Base-by-base conservation (phyloP, 2,113 vertebrate genomes). In the Raja brachyura region DNA sequence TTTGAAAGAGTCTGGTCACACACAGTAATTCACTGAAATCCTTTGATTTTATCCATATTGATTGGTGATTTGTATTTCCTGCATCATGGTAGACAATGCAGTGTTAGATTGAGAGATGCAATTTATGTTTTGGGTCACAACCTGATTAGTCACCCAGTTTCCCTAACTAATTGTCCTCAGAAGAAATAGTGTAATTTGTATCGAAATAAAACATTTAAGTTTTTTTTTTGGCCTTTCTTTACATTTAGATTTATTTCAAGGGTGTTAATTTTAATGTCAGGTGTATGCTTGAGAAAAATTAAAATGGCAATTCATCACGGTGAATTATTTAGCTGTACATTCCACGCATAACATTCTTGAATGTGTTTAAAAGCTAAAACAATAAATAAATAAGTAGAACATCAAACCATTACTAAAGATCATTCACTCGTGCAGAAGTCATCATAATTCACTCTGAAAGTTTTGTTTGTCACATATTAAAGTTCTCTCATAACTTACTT, bases 311-410 rank as follows among this genome's bases (percentile, higher is more conserved):
- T 85, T 85, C 79, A 85, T 85, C 54, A 56, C 79, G 31, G 54
- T 85, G 39, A 85, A 85, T 85, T 85, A 85, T 56, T 85, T 85
- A 77, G 75, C 75, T 14, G 75, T 77, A 77, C n/a, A 85, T 85
- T 85, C 79, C 20, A 56, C 79, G 56, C 39, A 20, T 54, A 56
- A 56, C 31, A 20, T 56, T 59, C 79, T 56, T 28, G 79, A 83
- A 56, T 54, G 48, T 56, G 54, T 25, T 85, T 85, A 56, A 56
- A 85, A 85, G 79, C 79, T 85, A 85, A 85, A 85, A 10, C 79
- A 85, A 85, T 85, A 83, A 54, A 83, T 85, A 85, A 85, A 85
- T 85, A 13, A 77, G n/a, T 77, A 56, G 16, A 54, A 85, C 56
- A 85, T 85, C 39, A 85, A 85, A 59, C 79, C 79, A 85, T 83